phyloP scores from a whole-genome alignment of 2,797 vertebrate genomes.

The Sebastes trivittatus region DNA sequence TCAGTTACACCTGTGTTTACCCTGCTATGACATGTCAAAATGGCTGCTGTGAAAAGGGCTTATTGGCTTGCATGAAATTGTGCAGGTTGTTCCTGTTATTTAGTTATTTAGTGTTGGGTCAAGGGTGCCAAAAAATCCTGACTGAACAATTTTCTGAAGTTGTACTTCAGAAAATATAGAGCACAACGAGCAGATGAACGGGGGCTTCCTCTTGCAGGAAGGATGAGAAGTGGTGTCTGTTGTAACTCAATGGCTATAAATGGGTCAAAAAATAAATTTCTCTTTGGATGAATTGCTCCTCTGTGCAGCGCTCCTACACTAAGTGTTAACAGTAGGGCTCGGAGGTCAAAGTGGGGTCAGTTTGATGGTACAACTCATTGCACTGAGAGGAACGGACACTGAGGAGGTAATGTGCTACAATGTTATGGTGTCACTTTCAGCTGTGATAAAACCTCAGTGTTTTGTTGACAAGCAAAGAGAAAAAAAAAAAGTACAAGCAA shows the following conservation, averaged over 20 bases:
- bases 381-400: background rate
- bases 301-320: background rate
- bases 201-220: constrained; percentile 74
- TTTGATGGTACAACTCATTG: background rate
- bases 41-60: too few species aligned
- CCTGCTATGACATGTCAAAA: too few species aligned
- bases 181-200: constrained; percentile 14
- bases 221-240: constrained; percentile 69
- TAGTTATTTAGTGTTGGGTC: background rate
- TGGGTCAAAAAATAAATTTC: constrained; percentile 20
- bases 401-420: background rate
- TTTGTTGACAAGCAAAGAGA: background rate
- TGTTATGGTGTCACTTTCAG: rapidly evolving
- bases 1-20: too few species aligned
- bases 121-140: constrained; percentile 2
- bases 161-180: constrained; percentile 5
- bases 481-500: background rate
- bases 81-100: constrained; percentile 1
- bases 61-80: background rate
- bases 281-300: constrained; percentile 42
- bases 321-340: background rate
- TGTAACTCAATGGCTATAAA: constrained; percentile 56
- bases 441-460: background rate
- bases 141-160: constrained; percentile 24
- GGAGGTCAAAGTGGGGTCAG: background rate